Percentiles rank a stretch among this genome's conserved stretches.
These are phyloP conservation scores for Nasonovia ribisnigri DNA, from an alignment of 2,888 invertebrate genomes.

Conservation along the genomic window DNA sequence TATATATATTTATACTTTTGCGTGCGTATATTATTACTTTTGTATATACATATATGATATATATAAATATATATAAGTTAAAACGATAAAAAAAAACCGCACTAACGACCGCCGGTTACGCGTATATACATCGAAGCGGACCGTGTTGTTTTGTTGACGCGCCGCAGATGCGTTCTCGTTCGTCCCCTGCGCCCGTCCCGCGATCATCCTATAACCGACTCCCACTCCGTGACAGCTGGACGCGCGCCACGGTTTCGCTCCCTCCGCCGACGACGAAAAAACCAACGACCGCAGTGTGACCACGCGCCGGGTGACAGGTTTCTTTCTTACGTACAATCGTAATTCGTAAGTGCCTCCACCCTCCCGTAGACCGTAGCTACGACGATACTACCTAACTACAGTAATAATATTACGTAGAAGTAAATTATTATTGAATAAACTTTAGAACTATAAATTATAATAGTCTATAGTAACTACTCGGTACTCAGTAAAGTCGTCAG, in stretches of 20 bases:
- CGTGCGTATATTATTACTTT: background rate
- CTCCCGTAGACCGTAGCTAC: background rate
- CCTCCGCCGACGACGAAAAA: background rate
- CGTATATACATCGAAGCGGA: constrained; percentile 58
- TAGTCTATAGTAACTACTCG: background rate
- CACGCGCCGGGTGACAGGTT: constrained; percentile 33
- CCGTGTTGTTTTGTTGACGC: constrained; percentile 64
- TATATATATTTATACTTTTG: background rate
- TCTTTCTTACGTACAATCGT: background rate
- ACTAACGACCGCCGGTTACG: constrained; percentile 61
- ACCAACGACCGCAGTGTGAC: constrained; percentile 48
- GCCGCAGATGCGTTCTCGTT: constrained; percentile 59
- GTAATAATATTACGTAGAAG: background rate
- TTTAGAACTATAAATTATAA: background rate
- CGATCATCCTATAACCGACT: background rate
- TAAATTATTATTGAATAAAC: background rate
- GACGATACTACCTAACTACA: background rate
- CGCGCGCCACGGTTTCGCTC: constrained; percentile 22
- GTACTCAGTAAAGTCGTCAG: background rate
- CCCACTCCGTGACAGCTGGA: constrained; percentile 30
- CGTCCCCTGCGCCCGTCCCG: background rate
- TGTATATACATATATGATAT: background rate
- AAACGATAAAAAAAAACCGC: constrained; percentile 48
- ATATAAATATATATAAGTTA: constrained; percentile 4
- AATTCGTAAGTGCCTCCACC: background rate